These are phyloP conservation scores for Rhineura floridana DNA, from an alignment of 2,113 vertebrate species.

Conservation along the genomic window DNA sequence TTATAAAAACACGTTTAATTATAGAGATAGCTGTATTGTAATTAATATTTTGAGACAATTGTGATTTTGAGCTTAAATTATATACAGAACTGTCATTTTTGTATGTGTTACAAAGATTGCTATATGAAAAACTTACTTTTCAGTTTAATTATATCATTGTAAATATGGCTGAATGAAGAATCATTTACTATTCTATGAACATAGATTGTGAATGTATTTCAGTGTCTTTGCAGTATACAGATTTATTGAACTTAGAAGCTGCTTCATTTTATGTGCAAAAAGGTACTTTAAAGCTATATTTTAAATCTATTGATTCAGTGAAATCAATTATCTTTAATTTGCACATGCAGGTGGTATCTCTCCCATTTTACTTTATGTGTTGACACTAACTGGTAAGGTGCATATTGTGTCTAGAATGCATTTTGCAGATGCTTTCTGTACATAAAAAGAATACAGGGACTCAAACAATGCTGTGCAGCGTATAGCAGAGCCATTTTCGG, in stretches of 20 bases:
- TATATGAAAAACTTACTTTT: conserved; percentile 86
- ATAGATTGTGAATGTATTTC: conserved; percentile 98
- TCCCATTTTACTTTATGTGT: conserved; percentile 85
- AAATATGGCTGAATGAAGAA: conserved; percentile 94
- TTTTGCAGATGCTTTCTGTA: conserved; percentile 94
- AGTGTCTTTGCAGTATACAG: conserved; percentile 91
- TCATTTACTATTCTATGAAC: conserved; percentile 90
- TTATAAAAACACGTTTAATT: conserved; percentile 82
- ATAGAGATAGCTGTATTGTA: conserved; percentile 92
- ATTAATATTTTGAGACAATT: conserved; percentile 98
- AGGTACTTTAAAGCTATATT: conserved; percentile 86
- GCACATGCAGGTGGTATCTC: conserved; percentile 90
- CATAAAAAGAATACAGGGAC: conserved; percentile 89
- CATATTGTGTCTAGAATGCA: conserved; percentile 88
- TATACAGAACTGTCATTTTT: conserved; percentile 95
- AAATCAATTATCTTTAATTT: conserved; percentile 86
- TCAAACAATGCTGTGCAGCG: conserved; percentile 87
- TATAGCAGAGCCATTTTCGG: conserved; percentile 97
- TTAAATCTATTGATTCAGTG: conserved; percentile 85
- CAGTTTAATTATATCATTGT: conserved; percentile 88
- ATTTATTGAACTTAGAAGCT: conserved; percentile 91
- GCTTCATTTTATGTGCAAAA: conserved; percentile 93
- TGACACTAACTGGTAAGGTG: conserved; percentile 81
- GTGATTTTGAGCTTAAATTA: conserved; percentile 98
- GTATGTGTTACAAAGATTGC: conserved; percentile 92